Evolutionary conservation across 1,140 invertebrate genomes (phyloP).

Genomic region (Bradysia coprophila): DNA sequence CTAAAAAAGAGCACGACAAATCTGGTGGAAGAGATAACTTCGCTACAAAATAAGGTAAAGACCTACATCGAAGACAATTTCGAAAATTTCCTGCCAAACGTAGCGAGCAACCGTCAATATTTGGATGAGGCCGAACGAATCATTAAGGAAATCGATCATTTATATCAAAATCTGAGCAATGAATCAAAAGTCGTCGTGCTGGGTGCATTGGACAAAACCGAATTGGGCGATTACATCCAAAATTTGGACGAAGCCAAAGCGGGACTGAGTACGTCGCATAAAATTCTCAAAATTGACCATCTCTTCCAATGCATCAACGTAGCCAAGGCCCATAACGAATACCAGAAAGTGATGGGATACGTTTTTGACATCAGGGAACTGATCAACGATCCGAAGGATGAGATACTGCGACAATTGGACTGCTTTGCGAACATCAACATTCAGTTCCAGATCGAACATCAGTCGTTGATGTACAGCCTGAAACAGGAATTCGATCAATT

Average conservation of each 20-base stretch:
- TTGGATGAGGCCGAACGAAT: constrained; percentile 14
- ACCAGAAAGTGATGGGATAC: constrained; percentile 11
- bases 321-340: constrained; percentile 15
- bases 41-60: constrained; percentile 13
- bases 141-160: constrained; percentile 11
- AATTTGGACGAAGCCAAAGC: constrained; percentile 13
- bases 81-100: constrained; percentile 17
- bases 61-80: constrained; percentile 19
- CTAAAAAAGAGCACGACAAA: constrained; percentile 13
- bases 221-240: constrained; percentile 9
- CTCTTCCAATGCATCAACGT: constrained; percentile 18
- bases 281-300: constrained; percentile 16
- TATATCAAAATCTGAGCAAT: constrained; percentile 10
- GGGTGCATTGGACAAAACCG: constrained; percentile 10
- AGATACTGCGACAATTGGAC: constrained; percentile 13
- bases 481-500: constrained; percentile 16
- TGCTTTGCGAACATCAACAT: constrained; percentile 19
- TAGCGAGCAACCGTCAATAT: constrained; percentile 13
- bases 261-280: constrained; percentile 13
- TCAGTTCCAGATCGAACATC: constrained; percentile 15
- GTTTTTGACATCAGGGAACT: constrained; percentile 12
- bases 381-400: constrained; percentile 12
- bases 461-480: constrained; percentile 17
- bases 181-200: constrained; percentile 10
- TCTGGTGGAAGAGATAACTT: constrained; percentile 14